These are phyloP conservation scores for Zaprionus obscuricornis DNA, from an alignment of 2,888 invertebrate genomes.

Conservation along the genomic window DNA sequence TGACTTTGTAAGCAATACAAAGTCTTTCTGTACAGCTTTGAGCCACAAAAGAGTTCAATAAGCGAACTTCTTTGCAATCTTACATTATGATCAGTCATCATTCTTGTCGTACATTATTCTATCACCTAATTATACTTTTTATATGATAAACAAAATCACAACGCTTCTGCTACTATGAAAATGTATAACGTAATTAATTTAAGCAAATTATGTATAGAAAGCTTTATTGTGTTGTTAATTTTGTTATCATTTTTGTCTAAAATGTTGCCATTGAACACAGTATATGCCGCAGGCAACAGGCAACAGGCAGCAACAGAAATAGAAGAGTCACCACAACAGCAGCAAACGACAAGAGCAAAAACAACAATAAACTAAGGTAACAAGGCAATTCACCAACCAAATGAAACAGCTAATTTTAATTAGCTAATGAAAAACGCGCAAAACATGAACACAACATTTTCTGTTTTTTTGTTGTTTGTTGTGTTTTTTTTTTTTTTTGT, in stretches of 20 bases:
- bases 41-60: too few species aligned
- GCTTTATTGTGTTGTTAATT: slow-evolving; percentile 29
- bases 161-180: too few species aligned
- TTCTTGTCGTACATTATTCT: too few species aligned
- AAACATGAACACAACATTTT: slow-evolving; percentile 33
- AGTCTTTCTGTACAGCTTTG: too few species aligned
- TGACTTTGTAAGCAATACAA: too few species aligned
- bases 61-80: too few species aligned
- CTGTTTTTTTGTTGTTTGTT: not conserved
- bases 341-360: not conserved
- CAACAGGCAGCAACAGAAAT: slow-evolving; percentile 13
- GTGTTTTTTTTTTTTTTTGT: slow-evolving; percentile 4
- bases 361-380: slow-evolving; percentile 34
- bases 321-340: not conserved
- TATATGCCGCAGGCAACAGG: slow-evolving; percentile 23
- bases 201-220: slow-evolving; percentile 39
- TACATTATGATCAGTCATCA: too few species aligned
- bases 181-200: slow-evolving; percentile 29
- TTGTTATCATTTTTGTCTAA: slow-evolving; percentile 33
- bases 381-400: slow-evolving; percentile 55
- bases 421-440: slow-evolving; percentile 62
- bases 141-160: too few species aligned
- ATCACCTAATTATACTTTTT: too few species aligned
- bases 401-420: slow-evolving; percentile 67
- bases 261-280: slow-evolving; percentile 32